Evolutionary conservation across 2,888 invertebrate genomes (phyloP).

Genomic region (Brachyptera putata): DNA sequence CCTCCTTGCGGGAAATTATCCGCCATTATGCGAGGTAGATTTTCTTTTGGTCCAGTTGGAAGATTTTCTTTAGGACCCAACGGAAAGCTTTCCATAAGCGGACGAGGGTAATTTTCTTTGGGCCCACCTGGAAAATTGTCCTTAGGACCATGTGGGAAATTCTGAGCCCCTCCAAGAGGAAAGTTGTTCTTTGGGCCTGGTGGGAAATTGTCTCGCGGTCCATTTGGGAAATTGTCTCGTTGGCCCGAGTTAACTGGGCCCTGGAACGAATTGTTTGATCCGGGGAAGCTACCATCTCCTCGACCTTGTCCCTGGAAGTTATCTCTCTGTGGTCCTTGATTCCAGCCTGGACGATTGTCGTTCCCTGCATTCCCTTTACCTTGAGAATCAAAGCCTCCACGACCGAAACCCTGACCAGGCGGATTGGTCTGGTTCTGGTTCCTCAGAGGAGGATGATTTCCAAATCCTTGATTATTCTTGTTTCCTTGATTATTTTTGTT

Average conservation of each 20-base stretch:
- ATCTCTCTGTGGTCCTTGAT: slow-evolving; percentile 17
- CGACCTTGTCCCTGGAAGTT: neutral
- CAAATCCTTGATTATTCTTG: slow-evolving; percentile 24
- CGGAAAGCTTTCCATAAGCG: no score
- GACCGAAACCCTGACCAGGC: neutral
- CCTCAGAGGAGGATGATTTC: slow-evolving; percentile 24
- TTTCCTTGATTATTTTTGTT: slow-evolving; percentile 9
- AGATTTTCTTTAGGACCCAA: no score
- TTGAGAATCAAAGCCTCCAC: neutral
- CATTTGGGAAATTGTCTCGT: slow-evolving; percentile 6
- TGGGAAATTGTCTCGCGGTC: neutral
- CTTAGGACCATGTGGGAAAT: no score
- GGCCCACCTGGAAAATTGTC: no score
- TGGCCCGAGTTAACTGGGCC: neutral
- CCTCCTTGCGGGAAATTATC: neutral
- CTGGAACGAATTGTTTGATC: neutral
- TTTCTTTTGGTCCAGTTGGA: no score
- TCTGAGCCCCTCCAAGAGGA: no score
- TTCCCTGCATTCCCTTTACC: neutral
- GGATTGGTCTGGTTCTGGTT: neutral
- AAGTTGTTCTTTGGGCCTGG: neutral
- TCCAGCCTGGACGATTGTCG: neutral
- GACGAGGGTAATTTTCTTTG: no score
- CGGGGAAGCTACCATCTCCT: neutral
- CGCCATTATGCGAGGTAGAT: neutral